Evolutionary conservation across 2,888 invertebrate species (phyloP).

Genomic region (Caenorhabditis panamensis): DNA sequence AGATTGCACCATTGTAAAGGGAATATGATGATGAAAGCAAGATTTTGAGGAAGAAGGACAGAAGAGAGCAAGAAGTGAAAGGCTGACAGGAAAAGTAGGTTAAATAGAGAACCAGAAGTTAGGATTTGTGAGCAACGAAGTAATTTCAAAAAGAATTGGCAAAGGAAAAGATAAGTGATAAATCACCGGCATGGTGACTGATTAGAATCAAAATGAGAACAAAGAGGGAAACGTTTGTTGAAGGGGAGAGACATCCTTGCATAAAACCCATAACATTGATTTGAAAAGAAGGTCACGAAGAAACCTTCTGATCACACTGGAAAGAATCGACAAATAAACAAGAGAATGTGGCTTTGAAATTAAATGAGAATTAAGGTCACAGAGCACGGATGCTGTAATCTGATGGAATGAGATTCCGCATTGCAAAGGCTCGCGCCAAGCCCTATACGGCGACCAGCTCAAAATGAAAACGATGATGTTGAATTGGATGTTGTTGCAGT

Average conservation of each 20-base stretch:
- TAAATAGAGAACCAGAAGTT: constrained; percentile 29
- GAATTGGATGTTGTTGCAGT: constrained; percentile 61
- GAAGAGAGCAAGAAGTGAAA: constrained; percentile 6
- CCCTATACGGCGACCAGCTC: not conserved
- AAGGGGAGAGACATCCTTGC: constrained; percentile 30
- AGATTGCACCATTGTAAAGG: not conserved
- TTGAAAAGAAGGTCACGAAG: constrained; percentile 10
- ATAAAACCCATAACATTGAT: constrained; percentile 48
- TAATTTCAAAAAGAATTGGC: constrained; percentile 30
- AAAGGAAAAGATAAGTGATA: constrained; percentile 32
- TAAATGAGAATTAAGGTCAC: constrained; percentile 28
- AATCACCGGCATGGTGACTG: constrained; percentile 55
- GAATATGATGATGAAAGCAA: constrained; percentile 3
- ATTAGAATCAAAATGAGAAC: constrained; percentile 50
- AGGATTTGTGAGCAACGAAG: constrained; percentile 47
- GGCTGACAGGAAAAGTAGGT: constrained; percentile 3
- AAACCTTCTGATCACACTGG: constrained; percentile 37
- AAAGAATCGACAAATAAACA: constrained; percentile 41
- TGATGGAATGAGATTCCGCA: constrained; percentile 6
- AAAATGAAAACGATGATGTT: constrained; percentile 60
- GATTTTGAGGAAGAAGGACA: constrained; percentile 20
- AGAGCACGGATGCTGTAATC: too few relatives aligned
- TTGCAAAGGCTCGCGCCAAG: not conserved
- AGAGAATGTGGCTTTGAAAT: constrained; percentile 30
- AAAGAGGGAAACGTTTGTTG: not conserved